Conservation (phyloP, 2,113 vertebrate species). For the Gymnorhina tibicen region DNA sequence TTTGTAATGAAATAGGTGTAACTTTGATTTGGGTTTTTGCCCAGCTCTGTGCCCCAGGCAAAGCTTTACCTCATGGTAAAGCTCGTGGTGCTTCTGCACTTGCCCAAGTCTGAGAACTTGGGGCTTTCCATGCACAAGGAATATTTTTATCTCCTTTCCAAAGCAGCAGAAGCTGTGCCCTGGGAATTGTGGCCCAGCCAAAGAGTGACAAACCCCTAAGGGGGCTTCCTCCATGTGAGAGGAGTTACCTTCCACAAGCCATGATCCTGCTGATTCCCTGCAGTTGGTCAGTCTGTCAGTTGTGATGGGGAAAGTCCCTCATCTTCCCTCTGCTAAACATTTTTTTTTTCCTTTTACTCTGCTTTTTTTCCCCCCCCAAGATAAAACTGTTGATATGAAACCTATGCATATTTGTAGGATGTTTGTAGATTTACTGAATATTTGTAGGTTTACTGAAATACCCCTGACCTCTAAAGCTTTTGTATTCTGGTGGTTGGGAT, state of each 20-base stretch:
- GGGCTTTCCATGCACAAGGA: neutral
- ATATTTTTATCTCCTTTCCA: neutral
- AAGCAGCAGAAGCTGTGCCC: neutral
- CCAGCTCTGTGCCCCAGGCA: neutral
- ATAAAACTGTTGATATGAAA: neutral
- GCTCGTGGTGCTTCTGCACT: neutral
- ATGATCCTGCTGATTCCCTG: neutral
- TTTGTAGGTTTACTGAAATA: neutral
- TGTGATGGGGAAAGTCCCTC: neutral
- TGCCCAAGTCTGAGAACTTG: neutral
- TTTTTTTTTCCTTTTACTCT: neutral
- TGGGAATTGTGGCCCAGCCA: neutral
- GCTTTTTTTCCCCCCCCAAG: fast-evolving
- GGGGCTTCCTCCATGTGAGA: neutral
- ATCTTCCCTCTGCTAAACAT: neutral
- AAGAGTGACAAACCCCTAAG: neutral
- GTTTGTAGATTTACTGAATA: neutral
- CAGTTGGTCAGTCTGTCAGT: neutral
- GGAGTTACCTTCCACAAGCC: neutral
- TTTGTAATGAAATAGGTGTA: neutral
- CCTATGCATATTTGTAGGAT: neutral
- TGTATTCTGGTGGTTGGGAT: neutral
- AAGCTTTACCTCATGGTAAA: neutral
- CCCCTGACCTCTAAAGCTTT: neutral
- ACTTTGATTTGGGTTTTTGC: neutral